Conservation (phyloP, 2,797 vertebrate genomes). For the Eulemur rubriventer region DNA sequence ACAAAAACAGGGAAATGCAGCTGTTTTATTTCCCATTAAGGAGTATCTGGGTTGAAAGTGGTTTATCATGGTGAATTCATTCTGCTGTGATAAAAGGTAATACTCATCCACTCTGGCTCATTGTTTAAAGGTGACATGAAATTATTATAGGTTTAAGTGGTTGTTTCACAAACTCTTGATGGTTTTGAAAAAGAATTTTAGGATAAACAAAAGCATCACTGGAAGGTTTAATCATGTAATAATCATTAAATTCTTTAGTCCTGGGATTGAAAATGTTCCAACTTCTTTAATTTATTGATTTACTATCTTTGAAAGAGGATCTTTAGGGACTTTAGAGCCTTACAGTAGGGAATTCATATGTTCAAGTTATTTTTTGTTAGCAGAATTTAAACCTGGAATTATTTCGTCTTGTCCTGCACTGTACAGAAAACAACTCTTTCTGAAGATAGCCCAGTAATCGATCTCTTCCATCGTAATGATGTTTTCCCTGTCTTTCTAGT, state of each 20-base stretch:
- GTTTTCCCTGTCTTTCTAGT: constrained; percentile 86
- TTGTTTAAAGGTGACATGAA: constrained; percentile 48
- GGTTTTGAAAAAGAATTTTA: constrained; percentile 55
- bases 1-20: constrained; percentile 62
- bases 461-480: neutral
- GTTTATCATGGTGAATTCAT: constrained; percentile 57
- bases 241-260: constrained; percentile 26
- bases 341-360: neutral
- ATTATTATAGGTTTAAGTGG: constrained; percentile 22
- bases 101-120: neutral
- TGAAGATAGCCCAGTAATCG: neutral
- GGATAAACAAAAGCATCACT: constrained; percentile 16
- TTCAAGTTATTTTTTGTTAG: constrained; percentile 12
- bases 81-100: constrained; percentile 37
- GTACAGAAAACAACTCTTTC: neutral
- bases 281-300: neutral
- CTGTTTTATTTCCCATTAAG: constrained; percentile 63
- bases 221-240: neutral
- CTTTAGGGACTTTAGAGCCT: neutral
- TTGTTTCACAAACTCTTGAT: constrained; percentile 64
- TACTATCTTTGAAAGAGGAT: constrained; percentile 27
- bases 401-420: too few relatives aligned
- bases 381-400: neutral
- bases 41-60: constrained; percentile 57
- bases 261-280: neutral